Base-by-base conservation (phyloP, 2,113 vertebrate species). In the Holacanthus passer region DNA sequence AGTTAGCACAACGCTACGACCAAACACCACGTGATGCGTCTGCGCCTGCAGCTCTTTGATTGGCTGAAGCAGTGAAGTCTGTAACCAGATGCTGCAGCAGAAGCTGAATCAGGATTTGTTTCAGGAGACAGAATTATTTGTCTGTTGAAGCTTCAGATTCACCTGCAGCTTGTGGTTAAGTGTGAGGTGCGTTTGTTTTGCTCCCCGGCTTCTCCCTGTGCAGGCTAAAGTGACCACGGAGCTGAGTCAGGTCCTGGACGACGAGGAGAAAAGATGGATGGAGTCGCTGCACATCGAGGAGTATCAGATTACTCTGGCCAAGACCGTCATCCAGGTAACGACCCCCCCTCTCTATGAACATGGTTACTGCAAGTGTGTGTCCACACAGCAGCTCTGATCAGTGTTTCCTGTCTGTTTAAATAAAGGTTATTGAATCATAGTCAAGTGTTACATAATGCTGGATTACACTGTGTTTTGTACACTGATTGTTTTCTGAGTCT, bases 201-300 rank as follows among this genome's bases (percentile, higher is more conserved):
- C 22, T 1, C 9, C 16, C 48, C 0, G 70, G 24, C 2, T 58
- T 16, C 24, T 55, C 56, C 72, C 74, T 39, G 6, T 22, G 12
- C 86, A 96, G 95, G 88, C 87, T 0, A 95, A 91, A 65, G 96
- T 95, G 55, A 93, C 89, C 47, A 93, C 87, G 0, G 92, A 95
- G 82, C 89, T 96, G 80, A 91, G 76, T 64, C 94, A 93, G 71
- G 89, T 96, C n/a, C 87, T 96, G 81, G 94, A 94, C 0, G 90
- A 92, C 3, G 96, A 95, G 85, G 94, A 96, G 78, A 94, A 91
- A 48, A 65, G 86, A 3, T 96, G 95, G 96, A 88, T 83, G 31
- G 91, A 92, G 47, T 87, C 87, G 4, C 85, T 91, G 8, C 89
- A 94, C 22, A 37, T 90, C 0, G 92, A 93, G n/a, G 92, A 93